A percentile compares a stretch with the other conserved stretches of the same genome.
Conservation (phyloP, 2,113 vertebrate species). For the Bufo gargarizans region DNA sequence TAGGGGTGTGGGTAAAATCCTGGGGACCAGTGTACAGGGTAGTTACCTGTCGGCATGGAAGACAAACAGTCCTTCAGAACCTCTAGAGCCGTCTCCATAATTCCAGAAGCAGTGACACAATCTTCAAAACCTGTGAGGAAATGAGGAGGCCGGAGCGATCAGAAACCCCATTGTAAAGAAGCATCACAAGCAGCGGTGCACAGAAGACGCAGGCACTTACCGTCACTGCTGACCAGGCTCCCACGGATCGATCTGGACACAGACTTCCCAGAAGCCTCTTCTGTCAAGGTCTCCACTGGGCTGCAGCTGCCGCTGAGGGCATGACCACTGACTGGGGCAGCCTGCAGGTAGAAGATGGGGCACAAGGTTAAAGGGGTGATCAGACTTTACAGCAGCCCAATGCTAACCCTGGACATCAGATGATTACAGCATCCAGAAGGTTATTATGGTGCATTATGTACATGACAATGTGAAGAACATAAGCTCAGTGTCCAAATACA, state of each 20-base stretch:
- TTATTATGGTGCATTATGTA: no score
- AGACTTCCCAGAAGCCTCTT: conserved; percentile 89
- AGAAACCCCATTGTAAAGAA: neutral
- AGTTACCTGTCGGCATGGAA: conserved; percentile 88
- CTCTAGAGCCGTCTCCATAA: conserved; percentile 83
- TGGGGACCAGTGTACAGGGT: neutral
- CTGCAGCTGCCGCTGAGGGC: conserved; percentile 71
- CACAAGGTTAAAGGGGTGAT: no score
- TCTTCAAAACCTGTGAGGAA: conserved; percentile 84
- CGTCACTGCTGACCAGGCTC: conserved; percentile 87
- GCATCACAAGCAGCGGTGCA: neutral
- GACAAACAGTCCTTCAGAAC: conserved; percentile 87
- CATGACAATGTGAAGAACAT: no score
- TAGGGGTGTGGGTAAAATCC: neutral
- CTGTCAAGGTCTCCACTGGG: conserved; percentile 81
- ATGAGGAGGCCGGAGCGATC: neutral
- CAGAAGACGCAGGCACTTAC: conserved; percentile 67
- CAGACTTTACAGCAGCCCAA: no score
- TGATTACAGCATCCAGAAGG: no score
- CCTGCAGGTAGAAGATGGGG: conserved; percentile 63
- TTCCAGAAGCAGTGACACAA: conserved; percentile 79
- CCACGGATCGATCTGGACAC: conserved; percentile 81
- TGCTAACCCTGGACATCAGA: no score
- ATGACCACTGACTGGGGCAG: conserved; percentile 68
- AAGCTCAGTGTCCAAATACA: no score